Conservation (phyloP, 2,113 vertebrate species). For the Brachyistius frenatus region DNA sequence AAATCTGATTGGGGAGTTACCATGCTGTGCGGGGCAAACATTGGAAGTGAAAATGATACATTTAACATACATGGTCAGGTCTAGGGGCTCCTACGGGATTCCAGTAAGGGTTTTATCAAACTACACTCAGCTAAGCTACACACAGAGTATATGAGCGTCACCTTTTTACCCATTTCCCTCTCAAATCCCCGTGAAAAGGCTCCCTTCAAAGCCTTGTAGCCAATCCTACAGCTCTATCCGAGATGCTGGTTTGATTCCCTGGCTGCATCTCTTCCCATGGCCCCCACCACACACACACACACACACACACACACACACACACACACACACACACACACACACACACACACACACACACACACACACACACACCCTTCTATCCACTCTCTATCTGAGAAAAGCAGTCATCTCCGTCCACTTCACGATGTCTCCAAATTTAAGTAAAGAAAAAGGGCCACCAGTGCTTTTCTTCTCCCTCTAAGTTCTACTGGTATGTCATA, state of each 20-base stretch:
- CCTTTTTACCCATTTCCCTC: slow-evolving; percentile 61
- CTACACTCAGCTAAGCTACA: slow-evolving; percentile 44
- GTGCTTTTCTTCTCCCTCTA: slow-evolving; percentile 42
- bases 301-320: background rate
- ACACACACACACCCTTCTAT: background rate
- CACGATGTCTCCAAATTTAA: slow-evolving; percentile 13
- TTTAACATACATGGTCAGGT: slow-evolving; percentile 77
- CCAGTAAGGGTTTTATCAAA: slow-evolving; percentile 69
- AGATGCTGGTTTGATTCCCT: slow-evolving; percentile 75
- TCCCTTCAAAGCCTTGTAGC: slow-evolving; percentile 78
- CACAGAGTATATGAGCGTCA: slow-evolving; percentile 71
- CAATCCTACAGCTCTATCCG: slow-evolving; percentile 76
- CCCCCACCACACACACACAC: slow-evolving; percentile 27
- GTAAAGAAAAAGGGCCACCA: slow-evolving; percentile 41
- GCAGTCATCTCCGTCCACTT: slow-evolving; percentile 33
- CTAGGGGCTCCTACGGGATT: slow-evolving; percentile 55
- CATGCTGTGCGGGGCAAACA: slow-evolving; percentile 53
- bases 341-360: background rate
- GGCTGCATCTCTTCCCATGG: slow-evolving; percentile 71
- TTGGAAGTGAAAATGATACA: slow-evolving; percentile 67
- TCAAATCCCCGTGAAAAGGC: slow-evolving; percentile 66
- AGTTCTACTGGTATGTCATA: slow-evolving; percentile 51
- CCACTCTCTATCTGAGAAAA: slow-evolving; percentile 40
- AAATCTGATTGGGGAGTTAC: slow-evolving; percentile 58
- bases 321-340: background rate